Evolutionary conservation across 2,888 invertebrate species (phyloP).

Genomic region (Eupithecia vulgata): DNA sequence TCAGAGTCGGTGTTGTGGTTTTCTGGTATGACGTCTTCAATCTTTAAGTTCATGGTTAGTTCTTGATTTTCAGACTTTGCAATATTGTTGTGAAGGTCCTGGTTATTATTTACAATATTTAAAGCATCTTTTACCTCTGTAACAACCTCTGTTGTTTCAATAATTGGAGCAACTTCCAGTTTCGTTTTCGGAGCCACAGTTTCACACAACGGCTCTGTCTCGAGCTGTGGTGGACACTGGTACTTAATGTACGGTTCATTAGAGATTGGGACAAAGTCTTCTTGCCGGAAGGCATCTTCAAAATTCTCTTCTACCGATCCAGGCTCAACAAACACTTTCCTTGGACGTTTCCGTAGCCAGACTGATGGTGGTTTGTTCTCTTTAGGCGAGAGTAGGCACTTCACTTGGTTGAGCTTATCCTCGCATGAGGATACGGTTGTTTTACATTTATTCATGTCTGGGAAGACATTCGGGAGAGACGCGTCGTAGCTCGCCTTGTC

Average conservation of each 20-base stretch:
- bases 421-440: constrained; percentile 67
- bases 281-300: constrained; percentile 70
- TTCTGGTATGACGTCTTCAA: background rate
- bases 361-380: constrained; percentile 44
- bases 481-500: constrained; percentile 49
- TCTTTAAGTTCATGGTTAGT: background rate
- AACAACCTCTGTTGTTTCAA: constrained; percentile 50
- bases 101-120: constrained; percentile 1
- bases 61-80: background rate
- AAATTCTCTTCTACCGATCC: constrained; percentile 64
- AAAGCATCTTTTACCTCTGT: constrained; percentile 29
- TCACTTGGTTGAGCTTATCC: constrained; percentile 67
- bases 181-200: constrained; percentile 58
- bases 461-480: constrained; percentile 48
- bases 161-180: constrained; percentile 47
- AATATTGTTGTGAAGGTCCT: background rate
- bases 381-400: constrained; percentile 56
- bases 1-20: background rate
- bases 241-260: constrained; percentile 59
- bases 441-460: constrained; percentile 64
- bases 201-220: constrained; percentile 53
- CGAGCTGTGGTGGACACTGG: constrained; percentile 55
- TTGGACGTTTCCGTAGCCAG: constrained; percentile 53
- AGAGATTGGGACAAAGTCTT: constrained; percentile 63
- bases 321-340: constrained; percentile 64